Evolutionary conservation across 2,797 vertebrate species (phyloP), one percentile per base, ranked within the genome.

Genomic region (Lophotriccus pileatus): DNA sequence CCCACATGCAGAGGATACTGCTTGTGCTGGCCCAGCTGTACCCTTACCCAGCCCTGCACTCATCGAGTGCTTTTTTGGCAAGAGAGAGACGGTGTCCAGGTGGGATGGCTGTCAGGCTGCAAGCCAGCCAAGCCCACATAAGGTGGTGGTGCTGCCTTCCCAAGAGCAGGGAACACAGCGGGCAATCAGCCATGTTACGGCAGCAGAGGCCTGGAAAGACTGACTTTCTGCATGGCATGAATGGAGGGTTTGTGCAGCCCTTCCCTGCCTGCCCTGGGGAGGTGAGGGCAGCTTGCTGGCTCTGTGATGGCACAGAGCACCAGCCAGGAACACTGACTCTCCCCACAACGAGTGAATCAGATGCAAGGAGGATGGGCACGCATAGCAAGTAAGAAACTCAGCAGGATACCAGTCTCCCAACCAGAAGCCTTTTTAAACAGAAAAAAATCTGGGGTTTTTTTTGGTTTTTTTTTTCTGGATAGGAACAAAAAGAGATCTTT

Each of bases 211-310:
- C 78, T 78, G 84, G 90, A 94, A 94, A 83, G 37, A 62, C 30
- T 77, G 74, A 68, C 43, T 62, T 86, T 62, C 39, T 62, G 22
- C 0, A 0, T 28, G 27, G 58, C 53, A 23, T 89, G 90, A 94
- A 91, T 75, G 77, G 73, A 90, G 32, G 50, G 59, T 90, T 96
- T 95, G 94, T 87, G 75, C 73, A 78, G 80, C 47, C 32, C 41
- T 75, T 27, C 62, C 58, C 36, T 39, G 66, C 50, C 66, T 43
- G 79, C 77, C 70, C 62, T 8, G 2, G 79, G 82, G 88, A 91
- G 64, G 64, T 67, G 87, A 83, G 53, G 53, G 79, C 79, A 87
- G 79, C 43, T 68, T 53, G 43, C 62, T 80, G 84, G 75, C 90
- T 87, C 47, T 82, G 37, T 3, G 1, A 25, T 5, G 7, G 60